Conservation (phyloP, 2,888 invertebrate species). For the Tenthredo distinguenda region DNA sequence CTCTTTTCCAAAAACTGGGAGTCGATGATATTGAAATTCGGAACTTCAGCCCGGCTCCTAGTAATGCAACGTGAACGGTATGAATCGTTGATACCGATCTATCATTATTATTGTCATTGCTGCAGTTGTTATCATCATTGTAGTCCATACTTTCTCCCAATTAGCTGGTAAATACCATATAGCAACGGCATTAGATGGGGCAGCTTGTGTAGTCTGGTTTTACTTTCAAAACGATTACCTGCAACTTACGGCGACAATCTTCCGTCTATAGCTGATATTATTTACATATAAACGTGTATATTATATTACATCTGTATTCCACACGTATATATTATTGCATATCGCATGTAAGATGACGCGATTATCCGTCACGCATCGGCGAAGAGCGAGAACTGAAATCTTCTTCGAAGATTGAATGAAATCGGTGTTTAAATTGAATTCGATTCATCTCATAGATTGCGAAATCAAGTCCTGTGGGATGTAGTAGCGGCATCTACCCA, state of each 20-base stretch:
- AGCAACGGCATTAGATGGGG: slow-evolving; percentile 31
- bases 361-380: background rate
- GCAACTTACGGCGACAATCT: slow-evolving; percentile 21
- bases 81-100: background rate
- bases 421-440: background rate
- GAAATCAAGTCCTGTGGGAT: background rate
- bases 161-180: slow-evolving; percentile 16
- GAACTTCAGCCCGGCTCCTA: no score
- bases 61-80: background rate
- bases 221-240: slow-evolving; percentile 48
- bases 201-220: slow-evolving; percentile 40
- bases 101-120: background rate
- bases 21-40: background rate
- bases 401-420: background rate
- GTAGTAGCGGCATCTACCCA: background rate
- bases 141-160: slow-evolving; percentile 41
- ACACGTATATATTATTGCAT: background rate
- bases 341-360: background rate
- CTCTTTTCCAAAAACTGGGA: no score
- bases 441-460: background rate
- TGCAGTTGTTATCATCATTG: background rate
- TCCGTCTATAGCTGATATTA: background rate
- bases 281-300: background rate
- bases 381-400: background rate
- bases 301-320: background rate